These are phyloP conservation scores for Cepaea nemoralis DNA, from an alignment of 1,140 invertebrate species.

Conservation along the genomic window DNA sequence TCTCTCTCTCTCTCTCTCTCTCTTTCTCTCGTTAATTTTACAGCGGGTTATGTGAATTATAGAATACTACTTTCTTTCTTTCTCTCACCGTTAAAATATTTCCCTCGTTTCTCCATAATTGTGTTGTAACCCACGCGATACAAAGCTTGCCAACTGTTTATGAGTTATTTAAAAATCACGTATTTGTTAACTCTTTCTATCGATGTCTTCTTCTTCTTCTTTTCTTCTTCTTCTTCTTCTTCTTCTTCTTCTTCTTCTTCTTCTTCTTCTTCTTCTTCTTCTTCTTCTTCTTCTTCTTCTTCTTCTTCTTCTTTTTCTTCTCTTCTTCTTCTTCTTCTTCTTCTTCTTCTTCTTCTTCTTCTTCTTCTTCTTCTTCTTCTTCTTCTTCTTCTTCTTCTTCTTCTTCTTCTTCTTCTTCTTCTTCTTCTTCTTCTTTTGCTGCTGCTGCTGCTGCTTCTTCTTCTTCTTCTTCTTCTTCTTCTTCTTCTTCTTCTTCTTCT, in stretches of 20 bases:
- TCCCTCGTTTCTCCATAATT: too few relatives aligned
- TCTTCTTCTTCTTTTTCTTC: not conserved
- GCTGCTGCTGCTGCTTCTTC: too few relatives aligned
- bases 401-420: not conserved
- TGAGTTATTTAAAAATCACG: not conserved
- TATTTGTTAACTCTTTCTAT: not conserved
- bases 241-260: not conserved
- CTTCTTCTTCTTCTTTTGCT: slow-evolving; percentile 3
- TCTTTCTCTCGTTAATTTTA: too few relatives aligned
- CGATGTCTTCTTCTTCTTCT: not conserved
- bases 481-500: not conserved
- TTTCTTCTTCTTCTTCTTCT: not conserved
- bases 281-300: slow-evolving; percentile 2
- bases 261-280: too few relatives aligned
- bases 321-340: not conserved
- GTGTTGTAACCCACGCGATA: too few relatives aligned
- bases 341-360: not conserved
- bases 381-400: not conserved
- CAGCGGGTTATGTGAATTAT: too few relatives aligned
- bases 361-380: not conserved
- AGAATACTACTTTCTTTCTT: too few relatives aligned
- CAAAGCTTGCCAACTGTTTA: not conserved
- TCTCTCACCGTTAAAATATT: too few relatives aligned
- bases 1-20: not conserved
- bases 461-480: not conserved